Percentiles rank a stretch among this genome's conserved stretches.
These are phyloP conservation scores for Vireo griseus DNA, from an alignment of 2,797 vertebrate species.

Conservation along the genomic window DNA sequence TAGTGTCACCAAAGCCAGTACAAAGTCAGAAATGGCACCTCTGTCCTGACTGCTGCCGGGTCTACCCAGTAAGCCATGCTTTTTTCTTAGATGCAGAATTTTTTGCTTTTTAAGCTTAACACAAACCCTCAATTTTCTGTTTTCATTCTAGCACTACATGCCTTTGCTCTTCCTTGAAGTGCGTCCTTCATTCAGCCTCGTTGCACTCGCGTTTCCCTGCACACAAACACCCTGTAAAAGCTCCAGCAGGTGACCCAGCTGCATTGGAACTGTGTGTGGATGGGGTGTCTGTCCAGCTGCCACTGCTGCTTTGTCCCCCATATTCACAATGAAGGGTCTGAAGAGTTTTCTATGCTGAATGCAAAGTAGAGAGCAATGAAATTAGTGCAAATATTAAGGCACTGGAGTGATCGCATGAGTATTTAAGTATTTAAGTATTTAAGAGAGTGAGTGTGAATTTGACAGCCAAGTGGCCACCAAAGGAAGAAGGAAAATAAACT, in stretches of 20 bases:
- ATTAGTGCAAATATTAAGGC: not conserved
- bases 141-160: not conserved
- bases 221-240: not conserved
- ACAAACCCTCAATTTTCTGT: not conserved
- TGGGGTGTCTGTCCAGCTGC: rapidly evolving
- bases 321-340: not conserved
- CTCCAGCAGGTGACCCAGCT: rapidly evolving
- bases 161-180: not conserved
- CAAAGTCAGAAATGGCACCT: not conserved
- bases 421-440: not conserved
- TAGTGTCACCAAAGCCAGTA: not conserved
- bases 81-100: not conserved
- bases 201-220: rapidly evolving
- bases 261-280: rapidly evolving
- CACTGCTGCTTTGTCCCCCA: not conserved
- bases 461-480: not conserved
- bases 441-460: not conserved
- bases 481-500: not conserved
- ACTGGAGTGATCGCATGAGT: rapidly evolving
- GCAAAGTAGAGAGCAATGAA: not conserved
- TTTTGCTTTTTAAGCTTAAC: not conserved
- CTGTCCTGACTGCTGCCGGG: not conserved
- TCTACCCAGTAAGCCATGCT: not conserved
- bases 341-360: not conserved
- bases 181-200: not conserved